Evolutionary conservation across 2,888 invertebrate species (phyloP).

Genomic region (Lottia gigantea): DNA sequence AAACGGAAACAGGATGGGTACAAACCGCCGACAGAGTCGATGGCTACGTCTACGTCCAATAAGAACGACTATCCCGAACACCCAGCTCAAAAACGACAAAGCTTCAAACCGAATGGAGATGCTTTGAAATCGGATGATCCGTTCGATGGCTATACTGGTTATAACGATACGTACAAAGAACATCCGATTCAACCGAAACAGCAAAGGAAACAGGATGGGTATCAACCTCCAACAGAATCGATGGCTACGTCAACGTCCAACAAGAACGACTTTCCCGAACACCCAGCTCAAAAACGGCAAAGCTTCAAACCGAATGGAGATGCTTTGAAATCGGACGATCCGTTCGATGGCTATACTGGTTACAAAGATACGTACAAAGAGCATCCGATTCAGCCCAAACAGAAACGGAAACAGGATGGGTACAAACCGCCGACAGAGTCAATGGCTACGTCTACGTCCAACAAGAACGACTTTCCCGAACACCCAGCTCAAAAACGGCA

Average conservation of each 20-base stretch:
- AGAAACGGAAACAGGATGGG: slow-evolving; percentile 31
- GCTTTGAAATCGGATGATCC: slow-evolving; percentile 19
- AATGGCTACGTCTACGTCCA: slow-evolving; percentile 33
- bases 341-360: slow-evolving; percentile 37
- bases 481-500: background rate
- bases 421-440: slow-evolving; percentile 44
- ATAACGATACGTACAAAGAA: slow-evolving; percentile 36
- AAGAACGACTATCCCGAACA: slow-evolving; percentile 40
- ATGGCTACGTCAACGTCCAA: slow-evolving; percentile 41
- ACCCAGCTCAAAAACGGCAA: background rate
- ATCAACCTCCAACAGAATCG: slow-evolving; percentile 31
- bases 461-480: slow-evolving; percentile 16
- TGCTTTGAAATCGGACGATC: slow-evolving; percentile 5
- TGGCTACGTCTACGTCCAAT: slow-evolving; percentile 51
- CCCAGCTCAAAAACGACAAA: slow-evolving; percentile 27
- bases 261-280: slow-evolving; percentile 8
- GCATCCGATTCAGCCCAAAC: slow-evolving; percentile 41
- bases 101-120: slow-evolving; percentile 47
- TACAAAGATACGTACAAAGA: slow-evolving; percentile 54
- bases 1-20: slow-evolving; percentile 39
- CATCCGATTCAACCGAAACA: slow-evolving; percentile 33
- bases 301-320: background rate
- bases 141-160: slow-evolving; percentile 40
- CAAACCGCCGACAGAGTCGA: slow-evolving; percentile 39
- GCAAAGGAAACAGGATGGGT: background rate